These are phyloP conservation scores for Tholera decimalis DNA, from an alignment of 2,888 invertebrate species.

Conservation along the genomic window DNA sequence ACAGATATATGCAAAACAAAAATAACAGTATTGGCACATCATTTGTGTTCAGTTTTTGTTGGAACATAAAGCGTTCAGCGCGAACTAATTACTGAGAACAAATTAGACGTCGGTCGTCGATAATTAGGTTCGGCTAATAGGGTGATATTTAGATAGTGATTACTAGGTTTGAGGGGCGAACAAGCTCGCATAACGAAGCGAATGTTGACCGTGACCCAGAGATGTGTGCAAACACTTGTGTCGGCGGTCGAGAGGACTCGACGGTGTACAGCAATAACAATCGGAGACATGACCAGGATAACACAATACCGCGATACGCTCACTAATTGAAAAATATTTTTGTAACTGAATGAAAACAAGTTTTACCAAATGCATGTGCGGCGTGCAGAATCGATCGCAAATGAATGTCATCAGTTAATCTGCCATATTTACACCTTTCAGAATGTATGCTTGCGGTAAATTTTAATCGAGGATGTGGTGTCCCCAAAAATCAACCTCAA, in stretches of 20 bases:
- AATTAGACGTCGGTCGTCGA: conserved; percentile 84
- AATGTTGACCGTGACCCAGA: conserved; percentile 69
- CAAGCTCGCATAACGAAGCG: conserved; percentile 69
- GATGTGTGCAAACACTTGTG: conserved; percentile 49
- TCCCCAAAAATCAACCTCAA: conserved; percentile 14
- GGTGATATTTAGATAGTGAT: conserved; percentile 82
- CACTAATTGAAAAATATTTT: conserved; percentile 81
- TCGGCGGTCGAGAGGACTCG: conserved; percentile 44
- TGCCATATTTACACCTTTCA: conserved; percentile 37
- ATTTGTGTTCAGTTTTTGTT: conserved; percentile 81
- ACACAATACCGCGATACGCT: conserved; percentile 69
- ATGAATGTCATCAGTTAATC: conserved; percentile 82
- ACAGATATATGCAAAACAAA: conserved; percentile 87
- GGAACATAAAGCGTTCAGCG: conserved; percentile 79
- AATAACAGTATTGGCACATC: conserved; percentile 87
- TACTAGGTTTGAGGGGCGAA: conserved; percentile 73
- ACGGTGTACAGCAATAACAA: conserved; percentile 74
- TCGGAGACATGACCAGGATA: conserved; percentile 83
- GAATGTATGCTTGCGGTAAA: conserved; percentile 38
- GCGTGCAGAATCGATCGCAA: conserved; percentile 83
- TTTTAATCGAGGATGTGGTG: conserved; percentile 18
- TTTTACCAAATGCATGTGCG: conserved; percentile 68
- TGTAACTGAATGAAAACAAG: conserved; percentile 79
- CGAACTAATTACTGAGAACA: conserved; percentile 83
- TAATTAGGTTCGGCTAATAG: conserved; percentile 76